Conservation (phyloP, 2,113 vertebrate genomes). For the Rousettus leschenaultii region DNA sequence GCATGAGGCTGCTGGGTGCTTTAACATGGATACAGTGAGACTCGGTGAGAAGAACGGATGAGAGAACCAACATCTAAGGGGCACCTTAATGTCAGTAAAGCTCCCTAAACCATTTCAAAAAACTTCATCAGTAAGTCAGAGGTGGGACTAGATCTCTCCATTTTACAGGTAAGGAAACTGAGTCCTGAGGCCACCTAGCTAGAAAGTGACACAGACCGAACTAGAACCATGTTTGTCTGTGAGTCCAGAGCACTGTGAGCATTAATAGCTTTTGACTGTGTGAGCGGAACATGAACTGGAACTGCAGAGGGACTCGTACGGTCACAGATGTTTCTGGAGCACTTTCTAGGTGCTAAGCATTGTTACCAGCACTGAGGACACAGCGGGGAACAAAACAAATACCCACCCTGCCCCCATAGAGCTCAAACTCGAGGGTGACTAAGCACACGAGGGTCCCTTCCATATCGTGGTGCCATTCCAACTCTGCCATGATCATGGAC, state of each 20-base stretch:
- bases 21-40: not conserved
- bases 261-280: not conserved
- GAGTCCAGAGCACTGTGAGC: not conserved
- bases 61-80: not conserved
- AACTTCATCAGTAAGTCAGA: not conserved
- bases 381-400: not conserved
- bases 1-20: not conserved
- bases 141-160: not conserved
- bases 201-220: not conserved
- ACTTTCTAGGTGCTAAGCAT: not conserved
- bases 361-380: not conserved
- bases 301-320: not conserved
- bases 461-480: not conserved
- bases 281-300: not conserved
- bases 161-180: constrained; percentile 15
- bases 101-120: not conserved
- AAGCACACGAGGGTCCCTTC: not conserved
- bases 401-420: not conserved
- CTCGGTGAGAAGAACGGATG: not conserved
- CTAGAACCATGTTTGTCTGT: not conserved
- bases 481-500: not conserved
- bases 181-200: not conserved
- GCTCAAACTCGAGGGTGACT: not conserved
- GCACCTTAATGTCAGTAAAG: not conserved
- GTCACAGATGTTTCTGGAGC: not conserved